Evolutionary conservation across 2,888 invertebrate genomes (phyloP).

Genomic region (Endotricha flammealis): DNA sequence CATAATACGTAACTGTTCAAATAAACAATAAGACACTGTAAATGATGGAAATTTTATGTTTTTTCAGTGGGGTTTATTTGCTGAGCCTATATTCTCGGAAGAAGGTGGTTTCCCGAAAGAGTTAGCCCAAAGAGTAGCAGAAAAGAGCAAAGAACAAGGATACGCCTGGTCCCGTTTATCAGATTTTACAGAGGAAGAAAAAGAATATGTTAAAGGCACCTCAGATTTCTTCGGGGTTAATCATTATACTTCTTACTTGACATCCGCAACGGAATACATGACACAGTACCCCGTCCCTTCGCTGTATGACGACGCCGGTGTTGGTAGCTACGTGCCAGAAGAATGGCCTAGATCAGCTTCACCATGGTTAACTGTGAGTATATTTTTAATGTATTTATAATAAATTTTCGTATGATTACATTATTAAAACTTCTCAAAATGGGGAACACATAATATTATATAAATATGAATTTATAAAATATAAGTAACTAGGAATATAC

Average conservation of each 20-base stretch:
- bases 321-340: conserved; percentile 22
- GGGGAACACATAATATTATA: too few relatives aligned
- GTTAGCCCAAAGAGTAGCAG: conserved; percentile 73
- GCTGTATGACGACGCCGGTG: conserved; percentile 33
- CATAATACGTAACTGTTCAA: too few relatives aligned
- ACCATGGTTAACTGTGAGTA: conserved; percentile 43
- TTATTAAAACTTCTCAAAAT: too few relatives aligned
- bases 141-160: conserved; percentile 70
- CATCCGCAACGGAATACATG: conserved; percentile 35
- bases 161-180: conserved; percentile 57
- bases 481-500: too few relatives aligned
- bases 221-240: conserved; percentile 74
- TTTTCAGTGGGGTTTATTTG: conserved; percentile 75
- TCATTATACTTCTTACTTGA: conserved; percentile 78
- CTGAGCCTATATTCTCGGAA: conserved; percentile 78
- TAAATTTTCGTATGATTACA: too few relatives aligned
- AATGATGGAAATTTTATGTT: too few relatives aligned
- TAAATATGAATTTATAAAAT: too few relatives aligned
- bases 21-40: not conserved
- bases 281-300: conserved; percentile 31
- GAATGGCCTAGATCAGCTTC: conserved; percentile 45
- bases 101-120: conserved; percentile 79
- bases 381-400: not conserved
- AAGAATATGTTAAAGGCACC: conserved; percentile 38
- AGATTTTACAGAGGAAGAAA: conserved; percentile 55